A percentile compares a stretch with the other conserved stretches of the same genome.
Evolutionary conservation across 2,888 invertebrate species (phyloP).

Genomic region (Drosophila algonquin): DNA sequence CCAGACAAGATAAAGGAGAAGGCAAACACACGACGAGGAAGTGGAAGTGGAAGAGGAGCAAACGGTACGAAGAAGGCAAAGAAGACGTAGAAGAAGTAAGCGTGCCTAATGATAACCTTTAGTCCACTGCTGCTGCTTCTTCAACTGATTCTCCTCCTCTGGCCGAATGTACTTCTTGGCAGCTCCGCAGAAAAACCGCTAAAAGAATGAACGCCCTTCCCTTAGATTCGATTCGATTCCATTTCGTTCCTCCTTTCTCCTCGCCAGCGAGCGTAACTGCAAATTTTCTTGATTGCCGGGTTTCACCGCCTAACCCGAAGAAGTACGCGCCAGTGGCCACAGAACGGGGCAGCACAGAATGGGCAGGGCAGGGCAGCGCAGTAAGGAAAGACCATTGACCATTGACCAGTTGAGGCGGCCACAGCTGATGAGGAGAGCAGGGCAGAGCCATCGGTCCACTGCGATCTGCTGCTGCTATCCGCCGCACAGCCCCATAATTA

Average conservation of each 20-base stretch:
- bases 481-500: conserved; percentile 19
- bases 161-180: conserved; percentile 8
- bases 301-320: conserved; percentile 61
- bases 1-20: conserved; percentile 20
- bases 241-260: conserved; percentile 35
- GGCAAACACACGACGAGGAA: neutral
- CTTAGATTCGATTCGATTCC: neutral
- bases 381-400: conserved; percentile 24
- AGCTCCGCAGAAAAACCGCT: neutral
- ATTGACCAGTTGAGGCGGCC: conserved; percentile 33
- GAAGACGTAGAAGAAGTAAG: conserved; percentile 66
- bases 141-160: conserved; percentile 8
- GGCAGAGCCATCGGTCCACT: conserved; percentile 21
- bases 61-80: neutral
- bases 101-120: conserved; percentile 79
- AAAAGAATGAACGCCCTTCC: neutral
- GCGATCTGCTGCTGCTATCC: neutral
- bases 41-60: too few relatives aligned
- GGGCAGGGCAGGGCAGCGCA: neutral
- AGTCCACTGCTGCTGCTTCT: conserved; percentile 48
- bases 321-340: conserved; percentile 77
- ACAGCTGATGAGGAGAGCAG: conserved; percentile 28
- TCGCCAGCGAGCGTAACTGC: conserved; percentile 58
- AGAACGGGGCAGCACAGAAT: neutral
- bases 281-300: conserved; percentile 74